Evolutionary conservation across 2,797 vertebrate genomes (phyloP).

Genomic region (Fistularia tabacaria): DNA sequence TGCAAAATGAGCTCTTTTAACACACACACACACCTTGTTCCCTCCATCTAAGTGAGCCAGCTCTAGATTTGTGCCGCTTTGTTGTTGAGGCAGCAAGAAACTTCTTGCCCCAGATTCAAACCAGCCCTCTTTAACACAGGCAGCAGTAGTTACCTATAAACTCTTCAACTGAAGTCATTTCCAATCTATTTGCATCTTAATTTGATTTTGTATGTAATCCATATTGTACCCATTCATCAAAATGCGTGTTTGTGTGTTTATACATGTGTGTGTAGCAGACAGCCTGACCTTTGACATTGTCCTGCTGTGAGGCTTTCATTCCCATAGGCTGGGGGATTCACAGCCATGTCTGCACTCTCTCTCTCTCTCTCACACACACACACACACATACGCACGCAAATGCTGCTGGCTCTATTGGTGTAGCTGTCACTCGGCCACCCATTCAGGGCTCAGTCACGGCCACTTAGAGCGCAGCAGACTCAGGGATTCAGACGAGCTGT

Average conservation of each 20-base stretch:
- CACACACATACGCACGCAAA: slow-evolving; percentile 38
- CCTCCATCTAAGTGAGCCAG: slow-evolving; percentile 40
- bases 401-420: slow-evolving; percentile 59
- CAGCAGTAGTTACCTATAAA: slow-evolving; percentile 23
- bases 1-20: slow-evolving; percentile 60
- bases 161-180: slow-evolving; percentile 14
- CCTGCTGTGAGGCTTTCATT: slow-evolving; percentile 66
- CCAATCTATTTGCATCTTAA: neutral
- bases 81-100: slow-evolving; percentile 68
- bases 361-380: slow-evolving; percentile 20
- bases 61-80: slow-evolving; percentile 49
- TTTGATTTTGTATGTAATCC: neutral
- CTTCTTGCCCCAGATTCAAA: slow-evolving; percentile 62
- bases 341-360: neutral
- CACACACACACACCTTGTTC: slow-evolving; percentile 40
- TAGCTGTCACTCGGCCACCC: slow-evolving; percentile 70
- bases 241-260: slow-evolving; percentile 7
- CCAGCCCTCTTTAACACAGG: slow-evolving; percentile 25
- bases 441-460: slow-evolving; percentile 80
- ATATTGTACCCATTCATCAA: neutral
- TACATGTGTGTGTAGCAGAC: slow-evolving; percentile 53
- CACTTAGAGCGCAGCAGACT: slow-evolving; percentile 76
- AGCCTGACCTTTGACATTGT: slow-evolving; percentile 61
- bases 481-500: slow-evolving; percentile 74
- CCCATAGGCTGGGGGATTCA: slow-evolving; percentile 60